Evolutionary conservation across 2,797 vertebrate genomes (phyloP), one percentile per base, ranked within the genome.

Genomic region (Fistularia commersonii): DNA sequence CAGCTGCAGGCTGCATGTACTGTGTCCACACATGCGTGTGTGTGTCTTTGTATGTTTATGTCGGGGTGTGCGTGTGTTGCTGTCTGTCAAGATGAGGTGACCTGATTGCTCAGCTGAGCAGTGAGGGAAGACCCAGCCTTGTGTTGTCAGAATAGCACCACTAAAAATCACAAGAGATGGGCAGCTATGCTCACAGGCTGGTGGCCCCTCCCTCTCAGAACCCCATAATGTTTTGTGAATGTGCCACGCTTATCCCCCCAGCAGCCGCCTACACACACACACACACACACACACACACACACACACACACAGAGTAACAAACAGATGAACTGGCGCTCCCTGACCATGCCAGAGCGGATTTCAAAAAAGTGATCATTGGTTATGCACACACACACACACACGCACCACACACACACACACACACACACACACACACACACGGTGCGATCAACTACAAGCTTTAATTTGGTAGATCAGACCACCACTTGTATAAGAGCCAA

Each of bases 71-170:
- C 31, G 66, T 69, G 65, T 72, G 75, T 77, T 66, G 69, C 66
- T 64, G 71, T 77, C 77, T 83, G 82, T 87, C 84, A 86, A 85
- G 80, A 84, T 66, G 82, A 76, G 84, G 80, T 90, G 90, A 90
- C 89, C 90, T 90, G 90, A 92, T 90, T 90, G 87, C 90, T 91
- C 88, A 91, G 87, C 88, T 90, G 87, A 90, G 88, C 88, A 88
- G 87, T 63, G 79, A 87, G 79, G 84, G 87, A 87, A 87, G 82
- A 83, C 76, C 81, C 77, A 42, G 80, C 82, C 81, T 79, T 59
- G 64, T 85, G 79, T 84, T 82, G 69, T 84, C 74, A 70, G 69
- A 67, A 62, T 43, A 32, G 59, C 76, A 60, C 73, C 79, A 64
- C 75, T 77, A 55, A 55, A 57, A 50, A 66, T 47, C 57, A 67